A percentile compares a stretch with the other conserved stretches of the same genome.
These are phyloP conservation scores for Tetropium fuscum DNA, from an alignment of 2,888 invertebrate genomes.

Conservation along the genomic window DNA sequence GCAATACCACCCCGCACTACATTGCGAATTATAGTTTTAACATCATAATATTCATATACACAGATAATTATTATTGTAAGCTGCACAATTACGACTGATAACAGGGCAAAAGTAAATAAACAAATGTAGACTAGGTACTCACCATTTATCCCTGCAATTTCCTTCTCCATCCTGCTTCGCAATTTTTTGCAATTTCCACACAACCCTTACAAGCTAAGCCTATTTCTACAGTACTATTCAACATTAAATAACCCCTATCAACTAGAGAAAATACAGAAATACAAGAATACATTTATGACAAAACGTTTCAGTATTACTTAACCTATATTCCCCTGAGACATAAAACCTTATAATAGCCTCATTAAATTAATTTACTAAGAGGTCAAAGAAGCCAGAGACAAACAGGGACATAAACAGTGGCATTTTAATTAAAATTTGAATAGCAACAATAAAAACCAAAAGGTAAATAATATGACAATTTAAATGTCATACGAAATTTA, in stretches of 20 bases:
- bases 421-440: constrained; percentile 18
- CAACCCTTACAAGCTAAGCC: not conserved
- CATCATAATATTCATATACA: not conserved
- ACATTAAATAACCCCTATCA: not conserved
- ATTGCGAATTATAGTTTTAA: not conserved
- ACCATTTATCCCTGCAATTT: not conserved
- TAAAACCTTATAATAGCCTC: not conserved
- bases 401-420: not conserved
- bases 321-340: constrained; percentile 13
- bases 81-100: too few relatives aligned
- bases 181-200: not conserved
- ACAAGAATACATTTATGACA: constrained; percentile 8
- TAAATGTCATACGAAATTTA: constrained; percentile 39
- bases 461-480: constrained; percentile 46
- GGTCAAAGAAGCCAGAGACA: constrained; percentile 14
- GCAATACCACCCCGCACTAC: constrained; percentile 1
- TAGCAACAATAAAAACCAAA: constrained; percentile 28
- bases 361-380: not conserved
- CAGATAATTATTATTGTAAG: not conserved
- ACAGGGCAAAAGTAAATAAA: constrained; percentile 7
- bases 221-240: not conserved
- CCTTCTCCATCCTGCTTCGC: not conserved
- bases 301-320: constrained; percentile 5
- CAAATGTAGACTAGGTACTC: not conserved
- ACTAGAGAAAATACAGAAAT: not conserved